These are phyloP conservation scores for Andrena praecox DNA, from an alignment of 2,888 invertebrate species.

Conservation along the genomic window DNA sequence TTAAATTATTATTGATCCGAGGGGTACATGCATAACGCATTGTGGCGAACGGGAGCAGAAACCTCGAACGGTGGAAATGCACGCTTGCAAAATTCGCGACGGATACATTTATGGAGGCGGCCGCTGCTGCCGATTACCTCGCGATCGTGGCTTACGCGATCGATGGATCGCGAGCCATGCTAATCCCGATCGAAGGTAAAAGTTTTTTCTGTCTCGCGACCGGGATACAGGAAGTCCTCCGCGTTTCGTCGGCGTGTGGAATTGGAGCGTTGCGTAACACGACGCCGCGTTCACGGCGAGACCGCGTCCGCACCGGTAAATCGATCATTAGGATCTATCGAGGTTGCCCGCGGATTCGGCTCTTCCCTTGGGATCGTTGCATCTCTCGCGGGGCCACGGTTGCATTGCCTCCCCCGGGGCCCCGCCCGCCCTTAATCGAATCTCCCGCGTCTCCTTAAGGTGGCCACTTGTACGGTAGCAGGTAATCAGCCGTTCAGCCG, in stretches of 20 bases:
- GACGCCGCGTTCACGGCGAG: constrained; percentile 34
- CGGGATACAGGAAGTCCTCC: constrained; percentile 53
- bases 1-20: neutral
- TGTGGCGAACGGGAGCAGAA: constrained; percentile 58
- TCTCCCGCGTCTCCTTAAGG: too few species aligned
- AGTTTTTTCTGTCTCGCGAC: constrained; percentile 72
- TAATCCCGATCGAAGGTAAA: constrained; percentile 74
- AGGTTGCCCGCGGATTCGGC: constrained; percentile 39
- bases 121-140: constrained; percentile 15
- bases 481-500: too few species aligned
- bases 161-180: constrained; percentile 56
- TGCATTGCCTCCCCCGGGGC: too few species aligned
- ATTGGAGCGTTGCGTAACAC: constrained; percentile 62
- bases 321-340: constrained; percentile 52
- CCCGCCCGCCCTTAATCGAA: too few species aligned
- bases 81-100: constrained; percentile 69
- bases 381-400: neutral
- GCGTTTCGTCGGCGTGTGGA: constrained; percentile 45
- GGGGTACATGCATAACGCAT: constrained; percentile 55
- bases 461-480: too few species aligned
- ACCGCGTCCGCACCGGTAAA: constrained; percentile 39
- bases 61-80: constrained; percentile 49
- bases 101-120: constrained; percentile 69
- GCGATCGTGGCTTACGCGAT: constrained; percentile 27
- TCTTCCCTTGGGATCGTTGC: constrained; percentile 31